phyloP scores from a whole-genome alignment of 2,888 invertebrate genomes.

The Oscheius sp. region DNA sequence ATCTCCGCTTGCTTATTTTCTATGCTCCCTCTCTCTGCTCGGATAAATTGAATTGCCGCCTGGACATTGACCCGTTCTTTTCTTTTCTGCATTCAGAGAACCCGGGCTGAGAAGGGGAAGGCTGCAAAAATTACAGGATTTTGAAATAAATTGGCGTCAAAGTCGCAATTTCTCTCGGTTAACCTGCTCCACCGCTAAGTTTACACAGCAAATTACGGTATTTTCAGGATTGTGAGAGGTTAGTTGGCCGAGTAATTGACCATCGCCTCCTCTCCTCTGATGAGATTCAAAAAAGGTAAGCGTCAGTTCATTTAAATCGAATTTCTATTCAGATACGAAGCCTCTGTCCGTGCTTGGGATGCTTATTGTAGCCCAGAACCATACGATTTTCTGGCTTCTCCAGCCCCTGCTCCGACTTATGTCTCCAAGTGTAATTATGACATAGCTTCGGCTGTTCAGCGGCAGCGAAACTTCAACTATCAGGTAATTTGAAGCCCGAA shows the following conservation, averaged over 20 bases:
- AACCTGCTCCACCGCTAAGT: no score
- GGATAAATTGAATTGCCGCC: conserved; percentile 22
- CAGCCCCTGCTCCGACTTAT: conserved; percentile 53
- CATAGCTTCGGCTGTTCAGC: conserved; percentile 73
- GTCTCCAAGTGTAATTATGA: conserved; percentile 73
- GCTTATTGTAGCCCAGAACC: conserved; percentile 65
- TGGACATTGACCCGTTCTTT: neutral
- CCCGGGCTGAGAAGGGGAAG: no score
- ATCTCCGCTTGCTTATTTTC: no score
- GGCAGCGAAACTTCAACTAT: conserved; percentile 76
- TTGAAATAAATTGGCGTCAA: no score
- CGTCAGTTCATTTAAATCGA: neutral
- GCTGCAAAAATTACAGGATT: neutral
- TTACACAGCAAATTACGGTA: no score
- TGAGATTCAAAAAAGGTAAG: conserved; percentile 63
- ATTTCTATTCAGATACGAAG: conserved; percentile 53
- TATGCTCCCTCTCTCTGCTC: neutral
- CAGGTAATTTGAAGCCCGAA: conserved; percentile 68
- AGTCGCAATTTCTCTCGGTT: no score
- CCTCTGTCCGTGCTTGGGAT: conserved; percentile 61
- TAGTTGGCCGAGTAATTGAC: conserved; percentile 74
- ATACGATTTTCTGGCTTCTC: conserved; percentile 72
- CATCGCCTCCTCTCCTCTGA: conserved; percentile 74
- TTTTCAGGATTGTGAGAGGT: conserved; percentile 68
- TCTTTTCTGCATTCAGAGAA: no score